Evolutionary conservation across 2,113 vertebrate species (phyloP).

Genomic region (Candoia aspera): DNA sequence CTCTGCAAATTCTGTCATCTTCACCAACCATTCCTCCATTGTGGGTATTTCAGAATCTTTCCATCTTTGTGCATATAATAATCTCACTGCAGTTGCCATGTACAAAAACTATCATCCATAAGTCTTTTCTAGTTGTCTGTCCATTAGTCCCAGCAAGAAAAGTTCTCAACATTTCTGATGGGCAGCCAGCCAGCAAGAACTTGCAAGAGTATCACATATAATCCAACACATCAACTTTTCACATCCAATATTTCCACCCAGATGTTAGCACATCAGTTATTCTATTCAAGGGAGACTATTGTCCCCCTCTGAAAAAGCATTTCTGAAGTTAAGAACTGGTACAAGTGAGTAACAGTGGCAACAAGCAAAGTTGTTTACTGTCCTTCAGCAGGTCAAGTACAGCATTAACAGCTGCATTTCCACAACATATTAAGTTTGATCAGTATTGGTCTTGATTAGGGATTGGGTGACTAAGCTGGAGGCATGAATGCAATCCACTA

Average conservation of each 20-base stretch:
- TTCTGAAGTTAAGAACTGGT: neutral
- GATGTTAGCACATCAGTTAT: neutral
- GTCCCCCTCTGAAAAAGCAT: slow-evolving; percentile 26
- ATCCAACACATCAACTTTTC: slow-evolving; percentile 61
- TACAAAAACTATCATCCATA: too few species aligned
- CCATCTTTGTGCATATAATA: too few species aligned
- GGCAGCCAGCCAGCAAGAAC: slow-evolving; percentile 61
- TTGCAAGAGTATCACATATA: slow-evolving; percentile 63
- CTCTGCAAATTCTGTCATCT: too few species aligned
- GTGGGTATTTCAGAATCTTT: too few species aligned
- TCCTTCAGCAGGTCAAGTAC: neutral
- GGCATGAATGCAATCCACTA: neutral
- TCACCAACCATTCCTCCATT: too few species aligned
- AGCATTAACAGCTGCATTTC: neutral
- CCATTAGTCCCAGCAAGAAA: too few species aligned
- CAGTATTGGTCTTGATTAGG: neutral
- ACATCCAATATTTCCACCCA: slow-evolving; percentile 28
- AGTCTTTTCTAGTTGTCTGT: too few species aligned
- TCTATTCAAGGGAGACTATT: neutral
- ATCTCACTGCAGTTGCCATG: too few species aligned
- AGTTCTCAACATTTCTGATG: slow-evolving; percentile 66
- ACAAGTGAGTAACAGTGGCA: neutral
- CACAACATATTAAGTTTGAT: too few species aligned
- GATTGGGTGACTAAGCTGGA: neutral
- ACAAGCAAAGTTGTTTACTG: neutral